A percentile compares a stretch with the other conserved stretches of the same genome.
phyloP scores from a whole-genome alignment of 1,140 invertebrate species.

The Zaprionus davidi region DNA sequence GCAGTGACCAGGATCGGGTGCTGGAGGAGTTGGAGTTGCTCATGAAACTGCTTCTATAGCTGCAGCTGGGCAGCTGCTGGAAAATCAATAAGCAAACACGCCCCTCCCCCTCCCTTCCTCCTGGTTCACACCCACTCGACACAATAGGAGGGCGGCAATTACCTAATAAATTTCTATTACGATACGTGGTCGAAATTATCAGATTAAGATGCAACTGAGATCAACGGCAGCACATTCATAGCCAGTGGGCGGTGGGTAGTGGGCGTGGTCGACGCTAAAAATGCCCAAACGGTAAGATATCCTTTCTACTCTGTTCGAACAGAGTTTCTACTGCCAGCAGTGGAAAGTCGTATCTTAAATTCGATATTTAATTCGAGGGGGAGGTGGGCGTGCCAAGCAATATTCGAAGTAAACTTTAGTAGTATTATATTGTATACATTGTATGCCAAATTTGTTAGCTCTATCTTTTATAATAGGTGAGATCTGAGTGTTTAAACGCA shows the following conservation, averaged over 20 bases:
- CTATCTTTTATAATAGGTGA: too few species aligned
- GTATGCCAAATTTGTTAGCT: too few species aligned
- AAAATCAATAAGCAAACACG: slow-evolving; percentile 37
- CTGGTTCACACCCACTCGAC: slow-evolving; percentile 66
- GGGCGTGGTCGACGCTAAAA: background rate
- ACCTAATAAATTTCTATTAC: slow-evolving; percentile 69
- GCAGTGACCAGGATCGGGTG: slow-evolving; percentile 21
- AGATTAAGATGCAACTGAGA: slow-evolving; percentile 4
- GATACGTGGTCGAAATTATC: slow-evolving; percentile 1
- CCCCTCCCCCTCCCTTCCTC: background rate
- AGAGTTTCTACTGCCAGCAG: too few species aligned
- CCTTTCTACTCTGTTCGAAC: too few species aligned
- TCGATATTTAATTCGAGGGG: too few species aligned
- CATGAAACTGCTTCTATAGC: background rate
- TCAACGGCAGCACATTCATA: slow-evolving; percentile 1
- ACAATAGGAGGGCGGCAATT: slow-evolving; percentile 44
- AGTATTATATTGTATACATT: too few species aligned
- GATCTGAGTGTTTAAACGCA: too few species aligned
- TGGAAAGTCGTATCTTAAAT: too few species aligned
- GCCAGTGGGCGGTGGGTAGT: background rate
- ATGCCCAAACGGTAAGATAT: too few species aligned
- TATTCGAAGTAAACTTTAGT: too few species aligned
- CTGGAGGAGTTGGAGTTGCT: background rate
- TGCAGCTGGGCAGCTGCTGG: slow-evolving; percentile 6
- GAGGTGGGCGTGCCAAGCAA: too few species aligned